Evolutionary conservation across 2,888 invertebrate genomes (phyloP), one percentile per base, ranked within the genome.

Genomic region (Ryuthela nishihirai): DNA sequence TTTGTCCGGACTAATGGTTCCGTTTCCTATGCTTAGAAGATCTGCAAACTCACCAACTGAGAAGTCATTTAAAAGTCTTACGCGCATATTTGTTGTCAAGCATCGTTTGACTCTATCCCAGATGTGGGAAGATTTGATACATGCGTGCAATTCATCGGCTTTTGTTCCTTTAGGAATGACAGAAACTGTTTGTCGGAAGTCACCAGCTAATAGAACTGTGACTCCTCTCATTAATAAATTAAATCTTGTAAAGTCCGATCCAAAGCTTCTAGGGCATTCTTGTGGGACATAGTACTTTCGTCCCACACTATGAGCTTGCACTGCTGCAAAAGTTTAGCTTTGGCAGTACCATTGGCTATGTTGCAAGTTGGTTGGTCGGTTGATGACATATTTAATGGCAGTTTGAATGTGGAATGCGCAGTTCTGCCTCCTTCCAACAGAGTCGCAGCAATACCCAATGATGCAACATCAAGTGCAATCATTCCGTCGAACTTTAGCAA

Each of bases 231-330:
- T 46, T 5, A 21, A 45, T 12, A 23, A 17, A n/a, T 20, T 7
- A 63, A 17, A 39, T 52, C 47, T 60, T 42, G 15, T 18, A 63
- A 15, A 10, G 43, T 38, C 3, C 29, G 24, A 35, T 64, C 36
- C 10, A 64, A 15, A 5, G 40, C 45, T 58, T 74, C 71, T 6
- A 74, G 45, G 21, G 66, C 46, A 49, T 61, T 54, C 64, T 72
- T 73, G 54, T 73, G 71, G 1, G 71, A 62, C 74, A 76, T 75
- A 4, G 72, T 72, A 54, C 69, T 69, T 67, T 77, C 73, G 66
- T 76, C 74, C 73, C 71, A 75, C 34, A 76, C 60, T 12, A 76
- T 72, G 4, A 73, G 40, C n/a, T n/a, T n/a, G n/a, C n/a, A n/a
- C n/a, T n/a, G n/a, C n/a, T n/a, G n/a, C n/a, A n/a, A n/a, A n/a